These are phyloP conservation scores for Mus spicilegus DNA, from an alignment of 2,113 vertebrate species.

Conservation along the genomic window DNA sequence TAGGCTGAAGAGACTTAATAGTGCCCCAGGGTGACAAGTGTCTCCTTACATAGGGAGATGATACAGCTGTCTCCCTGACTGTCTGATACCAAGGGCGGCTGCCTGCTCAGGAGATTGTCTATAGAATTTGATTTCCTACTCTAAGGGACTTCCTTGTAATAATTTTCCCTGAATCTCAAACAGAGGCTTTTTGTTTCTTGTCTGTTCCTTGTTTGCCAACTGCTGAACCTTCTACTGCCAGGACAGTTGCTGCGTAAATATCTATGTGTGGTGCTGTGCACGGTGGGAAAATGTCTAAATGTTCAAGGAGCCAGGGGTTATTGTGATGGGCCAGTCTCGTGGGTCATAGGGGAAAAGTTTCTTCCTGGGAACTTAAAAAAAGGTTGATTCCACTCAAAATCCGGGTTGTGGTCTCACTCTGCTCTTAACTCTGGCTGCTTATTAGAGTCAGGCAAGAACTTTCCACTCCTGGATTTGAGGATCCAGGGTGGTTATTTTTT, in stretches of 20 bases:
- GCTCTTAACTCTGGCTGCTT: neutral
- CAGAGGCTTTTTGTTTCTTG: conserved; percentile 24
- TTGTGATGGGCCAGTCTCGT: neutral
- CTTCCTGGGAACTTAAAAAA: neutral
- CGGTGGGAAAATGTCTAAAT: neutral
- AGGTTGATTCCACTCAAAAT: neutral
- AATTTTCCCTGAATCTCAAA: neutral
- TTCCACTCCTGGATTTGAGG: neutral
- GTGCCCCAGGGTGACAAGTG: neutral
- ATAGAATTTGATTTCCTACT: conserved; percentile 35
- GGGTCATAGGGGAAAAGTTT: neutral
- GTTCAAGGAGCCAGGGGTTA: neutral
- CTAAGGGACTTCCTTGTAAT: neutral
- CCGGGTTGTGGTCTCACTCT: neutral
- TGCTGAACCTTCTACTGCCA: neutral
- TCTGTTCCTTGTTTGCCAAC: conserved; percentile 4
- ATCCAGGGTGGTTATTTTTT: conserved; percentile 45
- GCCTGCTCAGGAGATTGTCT: neutral
- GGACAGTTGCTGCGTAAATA: neutral
- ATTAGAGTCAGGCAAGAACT: conserved; percentile 15
- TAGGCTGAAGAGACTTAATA: neutral
- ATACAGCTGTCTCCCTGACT: neutral
- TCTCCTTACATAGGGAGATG: neutral
- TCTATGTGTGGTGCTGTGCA: neutral
- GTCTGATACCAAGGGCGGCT: neutral